Base-by-base conservation (phyloP, 1,140 invertebrate genomes). In the Drosophila grimshawi region DNA sequence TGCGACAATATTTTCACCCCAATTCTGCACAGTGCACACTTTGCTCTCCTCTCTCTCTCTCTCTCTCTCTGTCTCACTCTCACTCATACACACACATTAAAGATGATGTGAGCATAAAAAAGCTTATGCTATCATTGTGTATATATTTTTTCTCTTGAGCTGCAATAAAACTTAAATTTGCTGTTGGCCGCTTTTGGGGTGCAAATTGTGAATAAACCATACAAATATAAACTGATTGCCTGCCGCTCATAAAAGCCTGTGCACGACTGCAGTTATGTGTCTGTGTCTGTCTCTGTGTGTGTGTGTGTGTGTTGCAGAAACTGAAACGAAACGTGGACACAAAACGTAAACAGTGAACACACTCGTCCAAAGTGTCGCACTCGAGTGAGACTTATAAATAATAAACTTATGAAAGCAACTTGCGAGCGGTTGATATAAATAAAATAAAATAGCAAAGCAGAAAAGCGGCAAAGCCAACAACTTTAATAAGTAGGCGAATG, bases 201-300 rank as follows among this genome's bases (percentile, higher is more conserved):
- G 61, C 80, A 83, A 83, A 83, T 83, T 83, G 71, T 76, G 79
- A 83, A 83, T 83, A 83, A 82, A 76, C 70, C 76, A 76, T 76
- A 76, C 59, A 79, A 76, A 82, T 83, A 76, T 79, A 79, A 79
- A 76, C 66, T 76, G 80, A 82, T 82, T 82, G 76, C 59, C 62
- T 61, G 62, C 57, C 61, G 39, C 29, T 8, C 61, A 75, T 78
- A 81, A 78, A 81, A 75, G 45, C 53, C 29, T 64, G 46, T 30
- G 37, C 69, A 11, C 39, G 29, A 75, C 29, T 81, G 56, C 71
- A 43, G 8, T 39, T 10, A 7, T 29, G 19, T 19, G 19, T 19
- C 3, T 41, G 29, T 32, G 4, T 37, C 2, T 43, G 1, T 39
- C n/a, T 32, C 35, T 35, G 5, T 48, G 63, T 19, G 19, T 52